These are phyloP conservation scores for Poecile montanus DNA, from an alignment of 2,797 vertebrate genomes.

Conservation along the genomic window DNA sequence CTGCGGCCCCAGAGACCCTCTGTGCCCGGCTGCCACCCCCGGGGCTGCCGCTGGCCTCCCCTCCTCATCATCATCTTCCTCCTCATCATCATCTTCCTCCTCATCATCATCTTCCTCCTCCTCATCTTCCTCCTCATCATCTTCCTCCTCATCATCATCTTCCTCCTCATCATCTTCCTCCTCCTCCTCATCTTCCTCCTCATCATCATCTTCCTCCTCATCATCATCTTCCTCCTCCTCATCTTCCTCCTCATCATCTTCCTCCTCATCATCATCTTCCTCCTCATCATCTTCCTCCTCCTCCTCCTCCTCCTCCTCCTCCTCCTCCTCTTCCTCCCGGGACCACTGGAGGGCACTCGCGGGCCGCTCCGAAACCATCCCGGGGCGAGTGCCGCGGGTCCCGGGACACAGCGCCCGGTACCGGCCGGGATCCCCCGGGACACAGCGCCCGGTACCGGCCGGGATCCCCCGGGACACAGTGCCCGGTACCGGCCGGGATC, in stretches of 20 bases:
- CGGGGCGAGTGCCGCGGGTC: rapidly evolving
- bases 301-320: not conserved
- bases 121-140: not conserved
- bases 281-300: not conserved
- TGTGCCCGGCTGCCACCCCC: not conserved
- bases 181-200: not conserved
- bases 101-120: not conserved
- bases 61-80: not conserved
- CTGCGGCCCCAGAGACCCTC: no score
- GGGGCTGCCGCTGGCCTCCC: not conserved
- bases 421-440: not conserved
- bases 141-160: not conserved
- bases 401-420: not conserved
- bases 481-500: rapidly evolving
- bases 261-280: not conserved
- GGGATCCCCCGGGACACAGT: not conserved
- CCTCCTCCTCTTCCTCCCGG: not conserved
- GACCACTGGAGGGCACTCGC: not conserved
- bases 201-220: no score
- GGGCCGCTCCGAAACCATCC: not conserved
- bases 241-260: no score
- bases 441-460: rapidly evolving
- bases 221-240: no score
- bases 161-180: not conserved
- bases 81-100: no score